Percentiles rank a stretch among this genome's conserved stretches.
Evolutionary conservation across 2,888 invertebrate genomes (phyloP).

Genomic region (Philonicus albiceps): DNA sequence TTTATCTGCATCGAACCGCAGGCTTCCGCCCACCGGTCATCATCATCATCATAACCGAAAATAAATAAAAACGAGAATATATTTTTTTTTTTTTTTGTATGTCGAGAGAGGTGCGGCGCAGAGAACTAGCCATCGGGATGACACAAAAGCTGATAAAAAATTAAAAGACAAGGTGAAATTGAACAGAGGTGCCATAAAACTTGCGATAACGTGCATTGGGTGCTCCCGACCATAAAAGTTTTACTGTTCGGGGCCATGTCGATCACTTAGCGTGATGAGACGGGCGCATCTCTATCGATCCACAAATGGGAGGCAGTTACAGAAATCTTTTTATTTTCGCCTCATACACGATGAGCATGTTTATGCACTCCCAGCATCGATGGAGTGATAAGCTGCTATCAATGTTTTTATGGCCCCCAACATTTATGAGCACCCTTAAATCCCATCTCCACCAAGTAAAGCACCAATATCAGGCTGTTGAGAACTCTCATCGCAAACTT

Average conservation of each 20-base stretch:
- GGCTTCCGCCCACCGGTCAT: not conserved
- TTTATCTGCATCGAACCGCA: not conserved
- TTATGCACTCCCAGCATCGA: not conserved
- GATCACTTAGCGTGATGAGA: not conserved
- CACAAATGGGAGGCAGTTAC: not conserved
- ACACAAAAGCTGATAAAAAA: slow-evolving; percentile 8
- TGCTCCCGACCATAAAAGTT: not conserved
- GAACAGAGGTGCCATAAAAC: slow-evolving; percentile 14
- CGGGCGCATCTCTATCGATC: not conserved
- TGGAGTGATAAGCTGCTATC: not conserved
- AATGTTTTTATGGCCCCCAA: not conserved
- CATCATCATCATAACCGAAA: slow-evolving; percentile 15
- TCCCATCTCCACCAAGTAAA: not conserved
- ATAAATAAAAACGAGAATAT: not conserved
- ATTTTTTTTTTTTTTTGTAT: not conserved
- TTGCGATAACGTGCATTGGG: not conserved
- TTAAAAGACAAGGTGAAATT: slow-evolving; percentile 17
- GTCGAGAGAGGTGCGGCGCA: not conserved
- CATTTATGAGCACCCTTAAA: not conserved
- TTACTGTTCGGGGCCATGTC: not conserved
- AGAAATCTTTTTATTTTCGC: slow-evolving; percentile 1
- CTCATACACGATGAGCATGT: not conserved
- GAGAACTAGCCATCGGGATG: not conserved
- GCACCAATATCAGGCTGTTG: not conserved
- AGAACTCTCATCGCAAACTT: not conserved